Evolutionary conservation across 2,113 vertebrate species (phyloP).

Genomic region (Myxocyprinus asiaticus): DNA sequence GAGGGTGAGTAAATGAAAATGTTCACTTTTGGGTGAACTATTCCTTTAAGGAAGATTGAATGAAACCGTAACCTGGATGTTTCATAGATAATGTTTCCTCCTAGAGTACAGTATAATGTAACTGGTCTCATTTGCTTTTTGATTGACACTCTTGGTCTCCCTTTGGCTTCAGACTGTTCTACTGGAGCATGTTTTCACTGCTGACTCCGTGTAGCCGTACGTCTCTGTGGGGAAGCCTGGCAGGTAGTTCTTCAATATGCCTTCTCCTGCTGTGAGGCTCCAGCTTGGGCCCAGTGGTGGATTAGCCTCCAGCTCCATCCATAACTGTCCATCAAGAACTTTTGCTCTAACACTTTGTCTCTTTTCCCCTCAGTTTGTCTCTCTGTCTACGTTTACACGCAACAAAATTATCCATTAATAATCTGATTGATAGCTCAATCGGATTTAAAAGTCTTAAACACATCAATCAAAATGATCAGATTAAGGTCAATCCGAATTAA

Average conservation of each 20-base stretch:
- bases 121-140: slow-evolving; percentile 17
- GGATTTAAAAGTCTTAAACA: no score
- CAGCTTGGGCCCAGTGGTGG: slow-evolving; percentile 49
- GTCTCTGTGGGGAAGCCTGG: slow-evolving; percentile 52
- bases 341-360: slow-evolving; percentile 55
- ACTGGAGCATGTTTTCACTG: slow-evolving; percentile 34
- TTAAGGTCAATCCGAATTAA: no score
- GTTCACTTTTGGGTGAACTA: no score
- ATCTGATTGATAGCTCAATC: no score
- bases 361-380: neutral
- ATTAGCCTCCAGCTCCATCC: slow-evolving; percentile 56
- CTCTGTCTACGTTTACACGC: no score
- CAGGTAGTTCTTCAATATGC: slow-evolving; percentile 56
- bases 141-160: slow-evolving; percentile 28
- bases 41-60: neutral
- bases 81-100: neutral
- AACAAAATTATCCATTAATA: no score
- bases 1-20: no score
- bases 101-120: neutral
- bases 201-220: slow-evolving; percentile 39
- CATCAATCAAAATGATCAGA: no score
- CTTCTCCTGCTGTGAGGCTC: slow-evolving; percentile 44
- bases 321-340: slow-evolving; percentile 64
- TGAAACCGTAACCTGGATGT: neutral
- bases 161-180: slow-evolving; percentile 37